These are phyloP conservation scores for Hyla sarda DNA, from an alignment of 2,113 vertebrate genomes.

Conservation along the genomic window DNA sequence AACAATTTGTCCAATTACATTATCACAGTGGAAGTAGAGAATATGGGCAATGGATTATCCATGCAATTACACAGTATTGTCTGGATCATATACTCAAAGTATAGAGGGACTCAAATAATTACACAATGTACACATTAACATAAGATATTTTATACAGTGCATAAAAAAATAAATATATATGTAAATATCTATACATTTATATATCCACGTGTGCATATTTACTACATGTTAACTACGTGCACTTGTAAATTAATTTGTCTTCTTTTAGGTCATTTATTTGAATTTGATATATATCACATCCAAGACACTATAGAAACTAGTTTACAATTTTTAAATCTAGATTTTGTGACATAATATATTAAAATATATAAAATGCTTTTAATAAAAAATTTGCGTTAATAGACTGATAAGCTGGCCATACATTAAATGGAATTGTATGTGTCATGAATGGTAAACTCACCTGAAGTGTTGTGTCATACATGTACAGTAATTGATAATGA, in stretches of 20 bases:
- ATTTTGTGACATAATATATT: background rate
- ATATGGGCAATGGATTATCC: background rate
- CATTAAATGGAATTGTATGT: background rate
- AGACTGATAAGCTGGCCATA: too few relatives aligned
- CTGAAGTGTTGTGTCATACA: background rate
- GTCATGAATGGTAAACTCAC: background rate
- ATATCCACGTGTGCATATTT: too few relatives aligned
- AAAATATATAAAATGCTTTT: background rate
- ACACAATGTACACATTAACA: background rate
- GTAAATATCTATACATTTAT: too few relatives aligned
- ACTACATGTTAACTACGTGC: too few relatives aligned
- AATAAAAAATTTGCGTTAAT: background rate
- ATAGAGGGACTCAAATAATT: background rate
- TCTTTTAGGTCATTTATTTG: too few relatives aligned
- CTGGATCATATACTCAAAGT: background rate
- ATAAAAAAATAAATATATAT: too few relatives aligned
- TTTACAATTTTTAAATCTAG: background rate
- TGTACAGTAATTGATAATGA: background rate
- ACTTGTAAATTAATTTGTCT: too few relatives aligned
- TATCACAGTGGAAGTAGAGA: background rate
- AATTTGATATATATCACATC: too few relatives aligned
- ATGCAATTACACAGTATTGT: background rate
- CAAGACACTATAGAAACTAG: background rate
- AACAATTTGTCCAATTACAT: background rate
- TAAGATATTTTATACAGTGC: background rate